Percentiles rank a stretch among this genome's conserved stretches.
Evolutionary conservation across 2,113 vertebrate genomes (phyloP).

Genomic region (Scomber japonicus): DNA sequence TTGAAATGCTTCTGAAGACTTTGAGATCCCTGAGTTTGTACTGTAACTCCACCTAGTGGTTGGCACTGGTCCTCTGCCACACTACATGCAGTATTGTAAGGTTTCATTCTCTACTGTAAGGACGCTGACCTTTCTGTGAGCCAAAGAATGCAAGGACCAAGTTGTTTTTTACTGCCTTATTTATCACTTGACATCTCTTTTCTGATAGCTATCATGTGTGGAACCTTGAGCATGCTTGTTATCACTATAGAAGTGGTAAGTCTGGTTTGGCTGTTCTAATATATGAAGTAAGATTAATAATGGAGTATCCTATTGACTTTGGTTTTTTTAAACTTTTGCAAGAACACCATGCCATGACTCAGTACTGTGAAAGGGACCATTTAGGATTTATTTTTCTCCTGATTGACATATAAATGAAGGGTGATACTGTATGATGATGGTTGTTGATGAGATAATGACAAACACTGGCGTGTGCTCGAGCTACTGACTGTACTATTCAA

Average conservation of each 20-base stretch:
- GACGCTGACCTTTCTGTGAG: neutral
- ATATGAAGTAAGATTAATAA: neutral
- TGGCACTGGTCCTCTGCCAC: neutral
- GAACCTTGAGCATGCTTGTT: neutral
- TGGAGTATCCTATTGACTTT: neutral
- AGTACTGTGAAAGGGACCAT: neutral
- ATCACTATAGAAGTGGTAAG: neutral
- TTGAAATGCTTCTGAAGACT: neutral
- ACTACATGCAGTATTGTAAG: neutral
- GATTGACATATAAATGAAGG: neutral
- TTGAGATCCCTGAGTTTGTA: slow-evolving; percentile 33
- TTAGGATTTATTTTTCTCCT: neutral
- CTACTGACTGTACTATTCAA: slow-evolving; percentile 30
- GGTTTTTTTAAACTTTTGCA: neutral
- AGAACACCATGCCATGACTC: neutral
- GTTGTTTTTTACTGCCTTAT: neutral
- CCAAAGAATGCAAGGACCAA: neutral
- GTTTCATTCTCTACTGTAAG: neutral
- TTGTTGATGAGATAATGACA: slow-evolving; percentile 5
- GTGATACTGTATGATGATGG: slow-evolving; percentile 4
- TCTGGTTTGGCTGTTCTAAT: neutral
- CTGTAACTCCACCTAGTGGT: slow-evolving; percentile 63
- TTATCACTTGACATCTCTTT: neutral
- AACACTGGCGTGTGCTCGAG: slow-evolving; percentile 33
- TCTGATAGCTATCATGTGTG: neutral